Evolutionary conservation across 1,140 invertebrate genomes (phyloP).

Genomic region (Hypsibius dujardini): DNA sequence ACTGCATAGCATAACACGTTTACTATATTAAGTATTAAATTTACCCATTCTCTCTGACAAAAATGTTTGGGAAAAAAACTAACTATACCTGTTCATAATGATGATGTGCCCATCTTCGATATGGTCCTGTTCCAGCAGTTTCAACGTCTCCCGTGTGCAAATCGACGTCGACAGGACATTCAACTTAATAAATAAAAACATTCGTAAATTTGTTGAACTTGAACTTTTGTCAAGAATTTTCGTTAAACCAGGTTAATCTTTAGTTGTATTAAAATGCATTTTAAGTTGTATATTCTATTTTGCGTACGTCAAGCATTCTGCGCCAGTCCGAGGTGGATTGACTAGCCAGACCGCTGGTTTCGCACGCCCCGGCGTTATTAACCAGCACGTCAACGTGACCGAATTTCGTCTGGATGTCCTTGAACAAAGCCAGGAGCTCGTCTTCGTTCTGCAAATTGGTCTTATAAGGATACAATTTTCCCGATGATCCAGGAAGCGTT

Average conservation of each 20-base stretch:
- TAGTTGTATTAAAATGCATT: too few species aligned
- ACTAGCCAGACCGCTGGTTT: neutral
- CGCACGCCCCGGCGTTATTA: neutral
- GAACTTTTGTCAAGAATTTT: too few species aligned
- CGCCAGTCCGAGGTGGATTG: neutral
- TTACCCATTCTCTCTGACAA: too few species aligned
- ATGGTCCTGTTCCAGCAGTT: neutral
- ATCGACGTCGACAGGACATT: neutral
- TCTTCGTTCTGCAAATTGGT: neutral
- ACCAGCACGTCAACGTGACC: conserved; percentile 3
- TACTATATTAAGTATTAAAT: too few species aligned
- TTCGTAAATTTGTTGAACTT: neutral
- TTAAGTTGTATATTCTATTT: too few species aligned
- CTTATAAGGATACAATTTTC: neutral
- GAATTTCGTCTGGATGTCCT: neutral
- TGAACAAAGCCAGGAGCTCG: neutral
- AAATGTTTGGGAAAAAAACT: too few species aligned
- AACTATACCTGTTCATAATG: neutral
- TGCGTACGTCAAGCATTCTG: neutral
- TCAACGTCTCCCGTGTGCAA: conserved; percentile 3
- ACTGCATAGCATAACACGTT: too few species aligned
- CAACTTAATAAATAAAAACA: neutral
- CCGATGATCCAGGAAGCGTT: too few species aligned
- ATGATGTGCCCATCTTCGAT: neutral
- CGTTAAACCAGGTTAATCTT: too few species aligned